Evolutionary conservation across 2,797 vertebrate genomes (phyloP).

Genomic region (Gambelia wislizenii): DNA sequence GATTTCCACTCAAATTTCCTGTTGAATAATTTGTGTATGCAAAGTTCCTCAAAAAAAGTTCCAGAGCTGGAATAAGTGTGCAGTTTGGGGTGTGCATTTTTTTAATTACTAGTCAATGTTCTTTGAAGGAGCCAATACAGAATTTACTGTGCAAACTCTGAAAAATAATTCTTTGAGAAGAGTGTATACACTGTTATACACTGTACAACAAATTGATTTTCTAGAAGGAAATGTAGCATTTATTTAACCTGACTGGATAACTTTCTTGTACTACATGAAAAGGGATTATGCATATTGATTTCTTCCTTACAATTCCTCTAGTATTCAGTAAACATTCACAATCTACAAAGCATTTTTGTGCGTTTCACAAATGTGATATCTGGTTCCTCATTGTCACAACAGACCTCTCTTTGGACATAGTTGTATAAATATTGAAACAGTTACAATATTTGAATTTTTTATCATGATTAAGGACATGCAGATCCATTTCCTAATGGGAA

Average conservation of each 20-base stretch:
- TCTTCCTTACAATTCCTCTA: conserved; percentile 87
- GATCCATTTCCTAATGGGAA: conserved; percentile 8
- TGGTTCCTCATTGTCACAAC: conserved; percentile 34
- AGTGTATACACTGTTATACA: conserved; percentile 79
- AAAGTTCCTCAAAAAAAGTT: conserved; percentile 59
- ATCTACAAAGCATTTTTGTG: conserved; percentile 66
- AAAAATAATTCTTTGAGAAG: conserved; percentile 89
- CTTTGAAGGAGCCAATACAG: conserved; percentile 78
- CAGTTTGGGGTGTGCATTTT: conserved; percentile 26
- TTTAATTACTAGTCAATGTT: conserved; percentile 76
- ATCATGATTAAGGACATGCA: conserved; percentile 25
- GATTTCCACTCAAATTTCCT: conserved; percentile 51
- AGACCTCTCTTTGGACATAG: conserved; percentile 30
- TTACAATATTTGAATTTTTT: conserved; percentile 19
- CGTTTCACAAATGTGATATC: conserved; percentile 49
- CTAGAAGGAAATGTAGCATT: conserved; percentile 92
- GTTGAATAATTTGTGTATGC: conserved; percentile 60
- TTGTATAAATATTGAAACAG: not conserved
- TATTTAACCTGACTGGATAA: conserved; percentile 98
- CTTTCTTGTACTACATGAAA: conserved; percentile 92
- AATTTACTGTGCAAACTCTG: conserved; percentile 78
- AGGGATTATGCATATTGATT: conserved; percentile 96
- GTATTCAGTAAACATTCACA: conserved; percentile 83
- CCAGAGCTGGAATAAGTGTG: conserved; percentile 64
- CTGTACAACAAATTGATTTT: conserved; percentile 96